Conservation (phyloP, 53 echinoderm and acorn worm species). For the Henricia sp. region DNA sequence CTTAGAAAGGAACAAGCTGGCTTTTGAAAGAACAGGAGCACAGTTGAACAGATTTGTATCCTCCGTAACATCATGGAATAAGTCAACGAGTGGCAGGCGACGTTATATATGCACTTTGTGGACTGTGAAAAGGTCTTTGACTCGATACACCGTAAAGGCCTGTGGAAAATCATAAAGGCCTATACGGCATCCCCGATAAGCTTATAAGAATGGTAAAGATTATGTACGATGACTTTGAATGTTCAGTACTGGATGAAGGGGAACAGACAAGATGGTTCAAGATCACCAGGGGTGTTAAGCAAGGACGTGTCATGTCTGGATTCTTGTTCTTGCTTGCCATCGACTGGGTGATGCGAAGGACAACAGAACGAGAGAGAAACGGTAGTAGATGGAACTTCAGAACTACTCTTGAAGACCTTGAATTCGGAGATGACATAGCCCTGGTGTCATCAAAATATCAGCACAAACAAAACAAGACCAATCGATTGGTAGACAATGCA, state of each 20-base stretch:
- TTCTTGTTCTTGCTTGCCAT: constrained; percentile 43
- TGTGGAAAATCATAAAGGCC: constrained; percentile 29
- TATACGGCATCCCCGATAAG: constrained; percentile 40
- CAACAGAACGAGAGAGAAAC: background rate
- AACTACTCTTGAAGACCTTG: background rate
- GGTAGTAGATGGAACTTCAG: constrained; percentile 10
- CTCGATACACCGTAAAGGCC: constrained; percentile 18
- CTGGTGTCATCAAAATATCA: background rate
- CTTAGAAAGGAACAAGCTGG: constrained; percentile 46
- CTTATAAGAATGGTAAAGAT: constrained; percentile 5
- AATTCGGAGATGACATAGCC: constrained; percentile 42
- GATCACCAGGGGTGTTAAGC: constrained; percentile 21
- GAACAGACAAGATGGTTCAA: background rate
- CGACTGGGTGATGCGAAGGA: constrained; percentile 54
- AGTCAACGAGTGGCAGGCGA: constrained; percentile 13
- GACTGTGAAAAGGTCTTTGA: constrained; percentile 56
- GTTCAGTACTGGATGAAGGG: background rate
- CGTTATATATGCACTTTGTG: constrained; percentile 20
- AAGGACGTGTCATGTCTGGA: constrained; percentile 33
- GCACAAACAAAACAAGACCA: background rate
- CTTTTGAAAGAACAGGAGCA: constrained; percentile 28
- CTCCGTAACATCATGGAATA: constrained; percentile 8
- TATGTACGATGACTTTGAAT: background rate
- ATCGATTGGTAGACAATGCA: background rate
- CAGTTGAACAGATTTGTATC: constrained; percentile 30